Conservation (phyloP, 2,888 invertebrate genomes). For the Seladonia tumulorum region DNA sequence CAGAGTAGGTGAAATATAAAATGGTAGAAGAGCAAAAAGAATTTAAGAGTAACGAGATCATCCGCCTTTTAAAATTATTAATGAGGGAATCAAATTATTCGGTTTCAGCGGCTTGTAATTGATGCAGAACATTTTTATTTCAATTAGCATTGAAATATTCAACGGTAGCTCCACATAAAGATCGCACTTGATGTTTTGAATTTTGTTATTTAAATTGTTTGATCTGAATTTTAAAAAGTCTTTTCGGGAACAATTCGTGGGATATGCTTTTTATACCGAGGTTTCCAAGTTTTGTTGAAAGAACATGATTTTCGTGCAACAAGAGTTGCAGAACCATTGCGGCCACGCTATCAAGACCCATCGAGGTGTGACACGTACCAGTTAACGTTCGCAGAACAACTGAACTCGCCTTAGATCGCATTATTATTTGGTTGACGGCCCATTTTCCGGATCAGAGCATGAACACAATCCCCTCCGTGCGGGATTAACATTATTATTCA, state of each 20-base stretch:
- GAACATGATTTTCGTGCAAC: background rate
- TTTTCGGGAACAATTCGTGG: background rate
- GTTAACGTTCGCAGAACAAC: background rate
- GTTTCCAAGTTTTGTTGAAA: background rate
- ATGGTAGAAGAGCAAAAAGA: too few relatives aligned
- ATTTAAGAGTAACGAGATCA: too few relatives aligned
- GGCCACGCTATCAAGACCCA: background rate
- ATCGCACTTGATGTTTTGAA: background rate
- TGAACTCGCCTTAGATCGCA: background rate
- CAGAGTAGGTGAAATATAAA: too few relatives aligned
- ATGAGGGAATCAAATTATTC: background rate
- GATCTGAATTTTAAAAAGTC: background rate
- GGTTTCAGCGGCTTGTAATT: background rate
- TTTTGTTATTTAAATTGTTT: background rate
- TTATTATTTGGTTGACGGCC: background rate
- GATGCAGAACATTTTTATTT: too few relatives aligned
- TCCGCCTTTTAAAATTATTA: background rate
- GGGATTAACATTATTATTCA: background rate
- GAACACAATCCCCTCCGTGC: background rate
- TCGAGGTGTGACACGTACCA: background rate
- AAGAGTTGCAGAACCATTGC: background rate
- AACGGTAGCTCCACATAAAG: background rate
- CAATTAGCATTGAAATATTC: too few relatives aligned
- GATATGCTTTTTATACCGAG: background rate
- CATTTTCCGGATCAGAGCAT: background rate